These are phyloP conservation scores for Papilio gigon DNA, from an alignment of 2,888 invertebrate genomes.

Conservation along the genomic window DNA sequence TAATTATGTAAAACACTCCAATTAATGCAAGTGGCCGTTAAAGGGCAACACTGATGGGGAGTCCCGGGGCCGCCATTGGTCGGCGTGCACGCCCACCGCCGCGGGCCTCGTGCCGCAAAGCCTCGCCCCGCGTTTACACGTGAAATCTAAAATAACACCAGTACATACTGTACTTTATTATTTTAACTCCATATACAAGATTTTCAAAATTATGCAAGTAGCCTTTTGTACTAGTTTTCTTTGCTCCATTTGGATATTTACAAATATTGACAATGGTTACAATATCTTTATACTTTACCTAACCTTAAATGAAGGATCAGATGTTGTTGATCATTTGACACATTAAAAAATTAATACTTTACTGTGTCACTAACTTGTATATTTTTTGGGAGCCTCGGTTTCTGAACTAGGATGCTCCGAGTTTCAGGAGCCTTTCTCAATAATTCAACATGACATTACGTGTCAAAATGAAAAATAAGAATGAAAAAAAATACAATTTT, in stretches of 20 bases:
- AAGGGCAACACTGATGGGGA: constrained; percentile 62
- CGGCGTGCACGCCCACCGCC: constrained; percentile 71
- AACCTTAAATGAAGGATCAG: too few species aligned
- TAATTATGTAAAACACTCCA: constrained; percentile 69
- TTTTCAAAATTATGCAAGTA: constrained; percentile 37
- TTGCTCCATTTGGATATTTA: neutral
- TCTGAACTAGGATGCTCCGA: too few species aligned
- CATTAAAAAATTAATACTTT: too few species aligned
- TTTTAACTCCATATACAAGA: constrained; percentile 39
- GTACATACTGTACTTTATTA: constrained; percentile 22
- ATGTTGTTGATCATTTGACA: too few species aligned
- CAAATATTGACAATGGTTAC: neutral
- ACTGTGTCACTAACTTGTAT: too few species aligned
- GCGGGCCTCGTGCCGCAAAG: constrained; percentile 61
- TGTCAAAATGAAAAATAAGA: too few species aligned
- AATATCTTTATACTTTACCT: too few species aligned
- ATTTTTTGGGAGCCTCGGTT: too few species aligned
- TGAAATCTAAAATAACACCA: constrained; percentile 67
- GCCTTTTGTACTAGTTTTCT: neutral
- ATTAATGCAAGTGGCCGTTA: constrained; percentile 64
- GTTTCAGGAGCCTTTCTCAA: too few species aligned
- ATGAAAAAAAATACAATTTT: too few species aligned
- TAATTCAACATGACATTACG: too few species aligned
- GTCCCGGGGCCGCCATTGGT: constrained; percentile 51
- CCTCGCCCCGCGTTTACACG: constrained; percentile 62